Percentiles rank a stretch among this genome's conserved stretches.
These are phyloP conservation scores for Cremastinae sp. DNA, from an alignment of 2,888 invertebrate species.

Conservation along the genomic window DNA sequence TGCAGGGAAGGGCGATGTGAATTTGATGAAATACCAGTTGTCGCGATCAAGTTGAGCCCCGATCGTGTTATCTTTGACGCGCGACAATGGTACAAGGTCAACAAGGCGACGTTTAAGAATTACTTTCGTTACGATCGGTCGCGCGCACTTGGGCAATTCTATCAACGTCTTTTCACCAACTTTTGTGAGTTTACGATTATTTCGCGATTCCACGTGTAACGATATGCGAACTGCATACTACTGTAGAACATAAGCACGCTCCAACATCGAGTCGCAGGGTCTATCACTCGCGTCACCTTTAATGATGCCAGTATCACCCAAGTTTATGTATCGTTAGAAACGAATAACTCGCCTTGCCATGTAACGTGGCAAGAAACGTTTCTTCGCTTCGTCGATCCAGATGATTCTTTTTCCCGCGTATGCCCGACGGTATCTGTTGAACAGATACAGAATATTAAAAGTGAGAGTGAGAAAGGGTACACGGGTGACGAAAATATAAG, in stretches of 20 bases:
- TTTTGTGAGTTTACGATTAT: conserved; percentile 96
- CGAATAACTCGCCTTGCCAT: conserved; percentile 24
- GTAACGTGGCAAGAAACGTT: conserved; percentile 22
- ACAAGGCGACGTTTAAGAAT: conserved; percentile 50
- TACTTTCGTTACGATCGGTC: conserved; percentile 38
- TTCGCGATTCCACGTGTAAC: conserved; percentile 95
- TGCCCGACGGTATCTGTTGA: neutral
- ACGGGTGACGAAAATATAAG: neutral
- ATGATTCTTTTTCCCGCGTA: neutral
- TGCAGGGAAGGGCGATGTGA: conserved; percentile 27
- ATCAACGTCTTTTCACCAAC: conserved; percentile 95
- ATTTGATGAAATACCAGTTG: conserved; percentile 35
- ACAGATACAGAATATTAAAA: neutral
- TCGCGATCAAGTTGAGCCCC: conserved; percentile 28
- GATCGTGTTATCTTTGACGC: conserved; percentile 52
- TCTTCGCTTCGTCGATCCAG: neutral
- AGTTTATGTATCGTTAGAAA: conserved; percentile 8
- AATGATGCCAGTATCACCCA: conserved; percentile 71
- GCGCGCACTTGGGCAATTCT: conserved; percentile 5
- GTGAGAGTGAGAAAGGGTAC: neutral
- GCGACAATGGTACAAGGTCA: conserved; percentile 62
- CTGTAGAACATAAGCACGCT: conserved; percentile 79
- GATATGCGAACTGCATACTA: conserved; percentile 90
- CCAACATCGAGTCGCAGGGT: conserved; percentile 78
- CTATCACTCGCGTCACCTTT: conserved; percentile 70